Percentiles rank a stretch among this genome's conserved stretches.
Conservation (phyloP, 2,113 vertebrate species). For the Strigops habroptila region DNA sequence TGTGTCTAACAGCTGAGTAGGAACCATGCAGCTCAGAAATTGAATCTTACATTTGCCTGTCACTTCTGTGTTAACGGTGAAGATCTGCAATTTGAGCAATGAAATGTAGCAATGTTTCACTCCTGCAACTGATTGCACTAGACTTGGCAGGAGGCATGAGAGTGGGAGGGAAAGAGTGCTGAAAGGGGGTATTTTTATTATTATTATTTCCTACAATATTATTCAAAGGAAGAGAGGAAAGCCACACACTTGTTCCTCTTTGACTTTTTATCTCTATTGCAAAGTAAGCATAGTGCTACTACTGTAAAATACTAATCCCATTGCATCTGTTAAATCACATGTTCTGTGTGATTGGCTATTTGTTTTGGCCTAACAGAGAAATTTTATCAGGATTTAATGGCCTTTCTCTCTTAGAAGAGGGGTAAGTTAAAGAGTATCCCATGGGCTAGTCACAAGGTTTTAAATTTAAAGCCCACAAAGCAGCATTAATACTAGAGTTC, state of each 20-base stretch:
- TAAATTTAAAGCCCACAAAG: constrained; percentile 23
- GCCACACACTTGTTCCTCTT: background rate
- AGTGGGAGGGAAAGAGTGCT: constrained; percentile 55
- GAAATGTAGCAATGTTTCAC: constrained; percentile 55
- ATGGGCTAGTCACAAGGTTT: background rate
- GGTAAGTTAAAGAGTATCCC: constrained; percentile 8
- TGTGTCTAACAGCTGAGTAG: constrained; percentile 34
- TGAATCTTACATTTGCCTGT: background rate
- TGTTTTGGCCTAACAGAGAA: constrained; percentile 21
- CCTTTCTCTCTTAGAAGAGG: constrained; percentile 16
- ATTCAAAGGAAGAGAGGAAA: constrained; percentile 42
- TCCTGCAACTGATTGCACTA: constrained; percentile 26
- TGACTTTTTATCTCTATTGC: constrained; percentile 28
- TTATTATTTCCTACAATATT: constrained; percentile 4
- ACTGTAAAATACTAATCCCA: constrained; percentile 39
- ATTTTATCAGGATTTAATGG: constrained; percentile 22
- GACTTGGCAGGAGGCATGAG: constrained; percentile 54
- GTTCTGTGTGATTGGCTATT: constrained; percentile 12
- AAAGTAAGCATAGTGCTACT: background rate
- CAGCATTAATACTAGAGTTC: background rate
- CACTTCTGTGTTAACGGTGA: background rate
- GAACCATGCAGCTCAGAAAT: background rate
- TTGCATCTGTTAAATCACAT: constrained; percentile 38
- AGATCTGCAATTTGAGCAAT: constrained; percentile 41
- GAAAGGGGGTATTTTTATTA: background rate